Conservation (phyloP, 2,888 invertebrate genomes). For the Pseudococcus longispinus region DNA sequence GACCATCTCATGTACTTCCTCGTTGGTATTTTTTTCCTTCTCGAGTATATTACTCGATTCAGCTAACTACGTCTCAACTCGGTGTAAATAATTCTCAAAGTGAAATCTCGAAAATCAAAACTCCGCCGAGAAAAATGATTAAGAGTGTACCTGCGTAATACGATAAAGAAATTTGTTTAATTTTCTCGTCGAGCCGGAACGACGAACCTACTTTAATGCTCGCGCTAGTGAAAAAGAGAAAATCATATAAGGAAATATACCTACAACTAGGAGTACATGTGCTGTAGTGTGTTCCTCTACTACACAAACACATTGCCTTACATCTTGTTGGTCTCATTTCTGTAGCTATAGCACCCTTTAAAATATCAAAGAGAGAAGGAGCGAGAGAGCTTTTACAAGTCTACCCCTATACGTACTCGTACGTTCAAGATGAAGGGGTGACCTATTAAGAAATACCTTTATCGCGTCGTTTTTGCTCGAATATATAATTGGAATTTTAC, state of each 20-base stretch:
- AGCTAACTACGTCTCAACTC: too few species aligned
- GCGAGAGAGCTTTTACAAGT: background rate
- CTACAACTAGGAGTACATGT: background rate
- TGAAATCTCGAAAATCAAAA: background rate
- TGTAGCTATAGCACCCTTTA: background rate
- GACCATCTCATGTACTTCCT: too few species aligned
- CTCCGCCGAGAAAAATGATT: background rate
- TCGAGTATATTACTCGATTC: too few species aligned
- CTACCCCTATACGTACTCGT: background rate
- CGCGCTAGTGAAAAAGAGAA: background rate
- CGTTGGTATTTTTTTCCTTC: too few species aligned
- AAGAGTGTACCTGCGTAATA: background rate
- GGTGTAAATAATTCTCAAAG: background rate
- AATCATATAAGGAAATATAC: background rate
- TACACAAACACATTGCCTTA: background rate
- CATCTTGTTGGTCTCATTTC: background rate
- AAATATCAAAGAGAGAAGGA: background rate
- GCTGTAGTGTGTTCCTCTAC: too few species aligned
- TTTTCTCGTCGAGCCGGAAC: background rate
- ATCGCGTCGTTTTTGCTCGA: background rate
- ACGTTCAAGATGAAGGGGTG: background rate
- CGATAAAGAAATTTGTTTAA: background rate
- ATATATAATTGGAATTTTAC: conserved; percentile 21
- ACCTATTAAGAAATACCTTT: conserved; percentile 30
- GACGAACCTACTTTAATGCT: background rate